Evolutionary conservation across 1,140 invertebrate species (phyloP), one percentile per base, ranked within the genome.

Genomic region (Chrysomallon squamiferum): DNA sequence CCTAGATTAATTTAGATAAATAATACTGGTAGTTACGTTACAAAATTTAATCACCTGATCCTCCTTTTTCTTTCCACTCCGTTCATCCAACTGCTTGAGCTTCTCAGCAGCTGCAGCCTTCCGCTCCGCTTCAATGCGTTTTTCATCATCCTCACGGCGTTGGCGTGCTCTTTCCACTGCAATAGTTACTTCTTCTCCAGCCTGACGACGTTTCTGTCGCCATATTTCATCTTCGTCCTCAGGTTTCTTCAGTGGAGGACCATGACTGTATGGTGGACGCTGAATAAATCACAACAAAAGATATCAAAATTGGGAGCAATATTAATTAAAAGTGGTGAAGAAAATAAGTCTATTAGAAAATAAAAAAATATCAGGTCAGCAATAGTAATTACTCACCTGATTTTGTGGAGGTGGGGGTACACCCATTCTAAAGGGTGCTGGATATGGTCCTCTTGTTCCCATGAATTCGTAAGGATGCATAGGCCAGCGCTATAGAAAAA

Each of bases 121-220:
- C 62, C 82, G 71, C 32, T 82, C 88, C 67, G 90, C 87, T 68
- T 91, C 89, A 73, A 88, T 92, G 56, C 91, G 88, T 72, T 92
- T 91, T 77, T 94, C 93, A 79, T 93, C 92, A 74, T 94, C 92
- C 75, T 93, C 91, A 72, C 93, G 91, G 15, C 91, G 87, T 69
- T 91, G 90, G 27, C 91, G 89, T 0, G 93, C 93, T 59, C 92
- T 87, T 69, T 92, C 92, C 3, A 93, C 90, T 1, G 89, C 91
- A 43, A 89, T 87, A 1, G 89, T 90, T 20, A 94, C 88, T 84
- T 93, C 89, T 78, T 88, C 86, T 69, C 90, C 89, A 57, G 92
- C 89, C 65, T 84, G 80, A 64, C 89, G 87, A 20, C 91, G 87
- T 67, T 89, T 87, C 71, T 92, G 90, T 15, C 88, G 88, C 90